Base-by-base conservation (phyloP, 2,888 invertebrate genomes). In the Spatulosminthurus flaviceps region DNA sequence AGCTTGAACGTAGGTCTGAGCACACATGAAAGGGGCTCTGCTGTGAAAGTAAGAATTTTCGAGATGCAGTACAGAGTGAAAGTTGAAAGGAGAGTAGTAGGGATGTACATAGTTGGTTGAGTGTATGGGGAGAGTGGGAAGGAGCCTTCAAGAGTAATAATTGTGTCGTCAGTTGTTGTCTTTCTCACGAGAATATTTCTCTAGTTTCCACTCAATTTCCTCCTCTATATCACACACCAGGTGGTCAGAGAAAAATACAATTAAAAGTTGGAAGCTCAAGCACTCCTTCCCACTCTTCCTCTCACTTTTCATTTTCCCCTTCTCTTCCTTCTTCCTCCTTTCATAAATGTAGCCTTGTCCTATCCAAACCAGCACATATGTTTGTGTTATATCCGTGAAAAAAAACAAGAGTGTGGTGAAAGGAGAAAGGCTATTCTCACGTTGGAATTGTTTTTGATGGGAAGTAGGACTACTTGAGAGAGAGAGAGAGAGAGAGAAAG, bases 141-240 rank as follows among this genome's bases (percentile, higher is more conserved):
- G n/a, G 19, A 21, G 26, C 22, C 60, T 75, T 26, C 21, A 21
- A 21, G 73, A 61, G 51, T 76, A 79, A 81, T 78, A 79, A 81
- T 81, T 81, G 81, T 81, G 79, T 81, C 81, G 81, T 81, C 83
- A 84, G 80, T 81, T 84, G 83, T 72, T 79, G 26, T 60, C 24
- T 82, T 83, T 84, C 83, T 82, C 83, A 84, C 82, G 82, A 80
- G 80, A 84, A 81, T 82, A 75, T 83, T 82, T 80, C 80, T 77
- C 51, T 34, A 64, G 66, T 79, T 80, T 79, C 67, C 78, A 71
- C 80, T 78, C 78, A 80, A 82, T 82, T 81, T 81, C 80, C 70
- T 69, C 5, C 81, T 75, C 80, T 82, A 82, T 81, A 82, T 82
- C 83, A 83, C 82, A 82, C 82, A 81, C 79, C 82, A 81, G 83